These are phyloP conservation scores for Graphium colonna DNA, from an alignment of 2,888 invertebrate genomes.

Conservation along the genomic window DNA sequence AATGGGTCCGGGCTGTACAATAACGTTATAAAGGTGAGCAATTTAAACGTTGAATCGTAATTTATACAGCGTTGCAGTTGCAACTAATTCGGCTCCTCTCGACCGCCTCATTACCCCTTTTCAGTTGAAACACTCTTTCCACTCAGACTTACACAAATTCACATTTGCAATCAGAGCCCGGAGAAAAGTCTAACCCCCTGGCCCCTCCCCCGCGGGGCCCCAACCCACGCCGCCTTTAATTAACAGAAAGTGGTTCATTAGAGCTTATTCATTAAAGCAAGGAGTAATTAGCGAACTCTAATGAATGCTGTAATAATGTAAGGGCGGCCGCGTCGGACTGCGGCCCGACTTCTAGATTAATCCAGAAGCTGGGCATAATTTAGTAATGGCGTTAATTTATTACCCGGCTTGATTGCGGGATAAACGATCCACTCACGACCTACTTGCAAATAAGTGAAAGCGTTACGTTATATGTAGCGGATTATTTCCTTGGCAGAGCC, in stretches of 20 bases:
- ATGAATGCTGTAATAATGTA: slow-evolving; percentile 90
- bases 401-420: slow-evolving; percentile 66
- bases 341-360: slow-evolving; percentile 77
- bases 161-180: slow-evolving; percentile 79
- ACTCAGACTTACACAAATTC: slow-evolving; percentile 78
- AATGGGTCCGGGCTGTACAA: not conserved
- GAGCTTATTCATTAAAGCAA: slow-evolving; percentile 94
- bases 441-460: slow-evolving; percentile 17
- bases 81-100: slow-evolving; percentile 68
- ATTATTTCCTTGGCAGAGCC: too few species aligned
- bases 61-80: slow-evolving; percentile 52
- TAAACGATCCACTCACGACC: slow-evolving; percentile 46
- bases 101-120: slow-evolving; percentile 78
- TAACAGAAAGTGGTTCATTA: slow-evolving; percentile 95
- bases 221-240: slow-evolving; percentile 85
- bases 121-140: slow-evolving; percentile 74
- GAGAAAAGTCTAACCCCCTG: slow-evolving; percentile 66
- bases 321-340: slow-evolving; percentile 78
- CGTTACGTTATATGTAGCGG: not conserved
- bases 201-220: slow-evolving; percentile 55
- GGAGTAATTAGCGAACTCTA: slow-evolving; percentile 94
- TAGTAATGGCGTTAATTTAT: slow-evolving; percentile 76
- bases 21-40: slow-evolving; percentile 18
- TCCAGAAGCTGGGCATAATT: slow-evolving; percentile 75
- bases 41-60: slow-evolving; percentile 39